phyloP scores from a whole-genome alignment of 2,113 vertebrate species.

The Pogonocichla stellata region DNA sequence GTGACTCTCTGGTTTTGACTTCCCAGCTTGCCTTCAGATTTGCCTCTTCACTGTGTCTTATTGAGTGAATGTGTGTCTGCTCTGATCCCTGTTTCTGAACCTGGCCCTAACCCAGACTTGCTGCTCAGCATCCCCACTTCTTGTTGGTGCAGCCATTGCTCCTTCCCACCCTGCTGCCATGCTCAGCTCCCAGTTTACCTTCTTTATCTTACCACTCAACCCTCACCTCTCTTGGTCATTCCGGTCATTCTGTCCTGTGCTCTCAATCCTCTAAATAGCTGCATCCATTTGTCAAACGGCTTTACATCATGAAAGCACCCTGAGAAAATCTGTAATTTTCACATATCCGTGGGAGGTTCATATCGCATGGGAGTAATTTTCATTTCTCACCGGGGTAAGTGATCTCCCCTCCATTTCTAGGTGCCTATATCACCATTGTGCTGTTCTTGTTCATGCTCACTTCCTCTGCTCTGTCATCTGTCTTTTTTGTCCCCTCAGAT shows the following conservation, averaged over 20 bases:
- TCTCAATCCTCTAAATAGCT: neutral
- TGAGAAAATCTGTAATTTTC: neutral
- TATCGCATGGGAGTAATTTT: neutral
- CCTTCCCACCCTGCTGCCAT: accelerated
- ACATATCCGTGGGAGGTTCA: neutral
- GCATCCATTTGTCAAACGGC: neutral
- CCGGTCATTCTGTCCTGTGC: neutral
- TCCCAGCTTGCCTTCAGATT: neutral
- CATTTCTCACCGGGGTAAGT: accelerated
- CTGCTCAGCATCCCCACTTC: neutral
- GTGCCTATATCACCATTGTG: accelerated
- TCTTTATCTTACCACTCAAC: neutral
- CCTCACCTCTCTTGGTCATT: neutral
- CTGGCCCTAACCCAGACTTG: neutral
- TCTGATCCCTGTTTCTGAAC: neutral
- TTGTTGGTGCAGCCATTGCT: neutral
- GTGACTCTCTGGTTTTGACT: neutral
- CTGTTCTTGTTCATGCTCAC: neutral
- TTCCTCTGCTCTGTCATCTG: neutral
- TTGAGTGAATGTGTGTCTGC: neutral
- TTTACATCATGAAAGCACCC: neutral
- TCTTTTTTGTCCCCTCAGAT: neutral
- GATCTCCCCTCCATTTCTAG: neutral
- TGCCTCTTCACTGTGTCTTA: neutral
- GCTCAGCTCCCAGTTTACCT: neutral